phyloP scores from a whole-genome alignment of 2,888 invertebrate genomes.

The Oligia strigilis region DNA sequence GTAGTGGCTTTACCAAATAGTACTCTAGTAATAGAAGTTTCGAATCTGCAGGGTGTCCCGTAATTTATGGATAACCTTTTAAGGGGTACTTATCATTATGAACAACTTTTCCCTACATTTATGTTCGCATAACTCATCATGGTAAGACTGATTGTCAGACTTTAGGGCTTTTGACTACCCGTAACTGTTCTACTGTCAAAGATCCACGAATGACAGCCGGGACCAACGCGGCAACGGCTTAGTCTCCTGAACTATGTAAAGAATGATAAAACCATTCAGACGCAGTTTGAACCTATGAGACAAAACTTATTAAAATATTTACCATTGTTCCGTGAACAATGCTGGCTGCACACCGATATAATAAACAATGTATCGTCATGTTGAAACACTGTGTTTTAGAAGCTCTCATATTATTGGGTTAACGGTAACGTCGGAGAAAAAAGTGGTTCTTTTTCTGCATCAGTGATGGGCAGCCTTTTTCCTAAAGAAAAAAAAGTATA shows the following conservation, averaged over 20 bases:
- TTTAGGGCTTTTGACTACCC: no score
- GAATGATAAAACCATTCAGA: slow-evolving; percentile 18
- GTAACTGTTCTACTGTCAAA: no score
- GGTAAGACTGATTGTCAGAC: no score
- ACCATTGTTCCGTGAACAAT: slow-evolving; percentile 56
- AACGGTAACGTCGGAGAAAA: background rate
- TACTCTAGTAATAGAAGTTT: background rate
- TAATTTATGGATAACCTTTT: no score
- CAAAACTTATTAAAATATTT: slow-evolving; percentile 56
- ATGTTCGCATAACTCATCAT: no score
- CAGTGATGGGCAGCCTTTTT: background rate
- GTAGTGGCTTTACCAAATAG: background rate
- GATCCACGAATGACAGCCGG: no score
- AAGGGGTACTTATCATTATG: no score
- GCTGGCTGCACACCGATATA: slow-evolving; percentile 10
- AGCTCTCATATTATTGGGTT: slow-evolving; percentile 3
- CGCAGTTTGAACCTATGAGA: slow-evolving; percentile 35
- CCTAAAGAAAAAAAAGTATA: background rate
- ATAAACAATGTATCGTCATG: slow-evolving; percentile 45
- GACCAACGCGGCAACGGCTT: background rate
- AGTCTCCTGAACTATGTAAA: background rate
- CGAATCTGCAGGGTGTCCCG: no score
- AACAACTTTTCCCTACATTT: no score
- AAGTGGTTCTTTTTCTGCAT: background rate
- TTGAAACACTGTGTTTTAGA: slow-evolving; percentile 18